Evolutionary conservation across 2,797 vertebrate species (phyloP).

Genomic region (Meriones psammophilus): DNA sequence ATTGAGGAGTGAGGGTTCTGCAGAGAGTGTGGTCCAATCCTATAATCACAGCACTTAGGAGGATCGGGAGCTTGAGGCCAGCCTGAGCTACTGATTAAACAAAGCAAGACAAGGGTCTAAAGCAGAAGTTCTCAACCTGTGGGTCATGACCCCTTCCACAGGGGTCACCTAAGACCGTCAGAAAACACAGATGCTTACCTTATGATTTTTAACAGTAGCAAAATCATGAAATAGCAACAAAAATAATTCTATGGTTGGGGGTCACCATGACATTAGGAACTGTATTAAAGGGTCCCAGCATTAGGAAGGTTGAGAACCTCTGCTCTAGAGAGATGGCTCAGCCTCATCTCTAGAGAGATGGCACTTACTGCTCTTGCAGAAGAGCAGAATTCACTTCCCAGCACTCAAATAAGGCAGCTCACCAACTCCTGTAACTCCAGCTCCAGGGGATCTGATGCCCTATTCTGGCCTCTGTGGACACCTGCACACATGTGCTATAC

Average conservation of each 20-base stretch:
- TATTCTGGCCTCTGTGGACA: background rate
- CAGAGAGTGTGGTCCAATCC: background rate
- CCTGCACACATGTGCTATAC: background rate
- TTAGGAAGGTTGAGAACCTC: background rate
- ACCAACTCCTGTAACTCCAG: background rate
- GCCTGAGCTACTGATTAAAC: background rate
- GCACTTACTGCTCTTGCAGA: background rate
- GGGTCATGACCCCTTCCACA: background rate
- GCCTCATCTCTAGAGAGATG: background rate
- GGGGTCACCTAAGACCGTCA: background rate
- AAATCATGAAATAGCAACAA: background rate
- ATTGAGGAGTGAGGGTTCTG: background rate
- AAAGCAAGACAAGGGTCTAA: background rate
- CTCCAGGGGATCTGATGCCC: no score
- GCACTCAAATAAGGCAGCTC: background rate
- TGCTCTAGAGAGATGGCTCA: background rate
- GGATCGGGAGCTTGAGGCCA: background rate
- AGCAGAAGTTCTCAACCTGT: background rate
- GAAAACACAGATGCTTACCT: background rate
- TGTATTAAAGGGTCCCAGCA: background rate
- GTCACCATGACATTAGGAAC: background rate
- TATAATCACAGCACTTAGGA: background rate
- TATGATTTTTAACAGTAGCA: background rate
- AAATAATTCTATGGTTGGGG: background rate
- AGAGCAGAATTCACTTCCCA: background rate